These are phyloP conservation scores for Macrostomum cliftonense DNA, from an alignment of 2,888 invertebrate genomes.

Conservation along the genomic window DNA sequence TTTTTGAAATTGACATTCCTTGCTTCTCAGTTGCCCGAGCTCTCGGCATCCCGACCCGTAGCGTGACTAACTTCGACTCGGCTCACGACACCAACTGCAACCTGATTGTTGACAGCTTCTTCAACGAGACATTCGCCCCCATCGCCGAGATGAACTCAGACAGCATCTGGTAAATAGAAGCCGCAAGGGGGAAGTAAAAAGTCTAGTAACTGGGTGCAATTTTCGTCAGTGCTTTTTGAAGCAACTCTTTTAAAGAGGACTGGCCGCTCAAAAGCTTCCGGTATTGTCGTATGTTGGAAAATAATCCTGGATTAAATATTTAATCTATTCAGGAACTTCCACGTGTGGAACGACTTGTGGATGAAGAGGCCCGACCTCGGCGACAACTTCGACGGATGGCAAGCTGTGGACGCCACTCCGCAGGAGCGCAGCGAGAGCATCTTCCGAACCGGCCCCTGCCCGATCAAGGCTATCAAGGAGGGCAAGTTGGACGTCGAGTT, in stretches of 20 bases:
- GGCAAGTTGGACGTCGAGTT: conserved; percentile 25
- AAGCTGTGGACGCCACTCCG: conserved; percentile 29
- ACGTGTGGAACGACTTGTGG: conserved; percentile 13
- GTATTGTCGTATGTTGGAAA: too few species aligned
- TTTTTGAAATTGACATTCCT: too few species aligned
- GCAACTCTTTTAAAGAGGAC: too few species aligned
- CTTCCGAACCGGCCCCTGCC: background rate
- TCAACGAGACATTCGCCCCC: conserved; percentile 22
- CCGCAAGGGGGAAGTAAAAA: too few species aligned
- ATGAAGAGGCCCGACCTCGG: conserved; percentile 26
- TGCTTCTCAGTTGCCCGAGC: conserved; percentile 57
- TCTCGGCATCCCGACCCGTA: conserved; percentile 66
- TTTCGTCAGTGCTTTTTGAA: too few species aligned
- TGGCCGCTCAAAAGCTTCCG: too few species aligned
- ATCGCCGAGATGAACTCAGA: conserved; percentile 47
- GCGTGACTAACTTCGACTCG: conserved; percentile 68
- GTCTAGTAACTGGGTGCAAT: too few species aligned
- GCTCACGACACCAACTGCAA: conserved; percentile 83
- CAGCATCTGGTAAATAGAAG: conserved; percentile 50
- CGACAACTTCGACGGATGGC: conserved; percentile 30
- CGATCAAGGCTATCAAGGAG: conserved; percentile 22
- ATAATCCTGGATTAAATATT: conserved; percentile 26
- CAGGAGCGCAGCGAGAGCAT: conserved; percentile 29
- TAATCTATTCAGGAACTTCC: conserved; percentile 18
- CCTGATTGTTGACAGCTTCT: conserved; percentile 57